Conservation (phyloP, 2,797 vertebrate genomes). For the Phrynocephalus vlangalii region DNA sequence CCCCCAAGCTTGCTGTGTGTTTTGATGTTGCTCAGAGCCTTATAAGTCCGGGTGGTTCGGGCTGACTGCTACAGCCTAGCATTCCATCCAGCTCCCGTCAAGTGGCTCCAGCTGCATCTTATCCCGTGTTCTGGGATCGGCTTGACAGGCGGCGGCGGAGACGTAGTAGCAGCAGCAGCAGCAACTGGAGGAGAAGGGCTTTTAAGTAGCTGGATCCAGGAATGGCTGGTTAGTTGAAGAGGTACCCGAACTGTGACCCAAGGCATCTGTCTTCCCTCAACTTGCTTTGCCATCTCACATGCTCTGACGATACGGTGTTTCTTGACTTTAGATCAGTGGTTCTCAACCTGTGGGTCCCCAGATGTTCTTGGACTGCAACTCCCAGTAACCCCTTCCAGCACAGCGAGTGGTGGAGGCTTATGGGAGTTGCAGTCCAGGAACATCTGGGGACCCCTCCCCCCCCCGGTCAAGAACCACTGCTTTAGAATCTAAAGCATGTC, state of each 20-base stretch:
- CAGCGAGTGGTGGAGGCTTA: too few relatives aligned
- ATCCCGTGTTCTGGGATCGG: neutral
- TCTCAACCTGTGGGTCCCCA: too few relatives aligned
- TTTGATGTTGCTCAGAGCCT: slow-evolving; percentile 65
- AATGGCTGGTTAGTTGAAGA: neutral
- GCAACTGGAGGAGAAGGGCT: too few relatives aligned
- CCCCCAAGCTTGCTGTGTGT: slow-evolving; percentile 34
- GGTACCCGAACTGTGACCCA: neutral
- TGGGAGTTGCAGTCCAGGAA: too few relatives aligned
- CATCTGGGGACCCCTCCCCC: too few relatives aligned
- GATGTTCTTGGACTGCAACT: too few relatives aligned
- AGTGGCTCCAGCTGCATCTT: slow-evolving; percentile 44
- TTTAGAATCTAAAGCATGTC: too few relatives aligned
- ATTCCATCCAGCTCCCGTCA: slow-evolving; percentile 75
- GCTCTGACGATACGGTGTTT: too few relatives aligned
- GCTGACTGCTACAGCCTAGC: slow-evolving; percentile 57
- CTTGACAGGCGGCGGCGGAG: slow-evolving; percentile 10
- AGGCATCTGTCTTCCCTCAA: too few relatives aligned
- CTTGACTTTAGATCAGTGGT: neutral
- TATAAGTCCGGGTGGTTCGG: slow-evolving; percentile 75
- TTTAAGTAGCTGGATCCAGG: neutral
- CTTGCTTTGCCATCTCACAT: neutral
- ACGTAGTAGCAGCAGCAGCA: neutral
- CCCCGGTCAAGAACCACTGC: too few relatives aligned
- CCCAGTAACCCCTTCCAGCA: too few relatives aligned